Percentiles rank a stretch among this genome's conserved stretches.
phyloP scores from a whole-genome alignment of 2,797 vertebrate species.

The Pangasius sanitwongsei region DNA sequence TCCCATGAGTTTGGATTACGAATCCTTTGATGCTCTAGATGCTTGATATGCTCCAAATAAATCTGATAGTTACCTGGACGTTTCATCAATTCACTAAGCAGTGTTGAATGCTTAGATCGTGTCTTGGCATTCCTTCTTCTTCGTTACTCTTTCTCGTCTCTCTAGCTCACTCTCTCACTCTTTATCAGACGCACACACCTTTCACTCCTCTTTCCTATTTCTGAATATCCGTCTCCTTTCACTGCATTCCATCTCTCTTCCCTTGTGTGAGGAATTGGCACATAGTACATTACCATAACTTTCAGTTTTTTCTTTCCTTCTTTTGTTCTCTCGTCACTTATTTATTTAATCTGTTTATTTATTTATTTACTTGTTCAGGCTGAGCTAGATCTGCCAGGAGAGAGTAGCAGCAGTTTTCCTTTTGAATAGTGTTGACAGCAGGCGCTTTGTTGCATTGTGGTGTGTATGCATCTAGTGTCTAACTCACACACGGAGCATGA shows the following conservation, averaged over 20 bases:
- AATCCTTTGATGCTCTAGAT: constrained; percentile 8
- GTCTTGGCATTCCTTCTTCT: constrained; percentile 73
- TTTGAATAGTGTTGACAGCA: constrained; percentile 29
- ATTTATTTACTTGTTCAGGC: constrained; percentile 43
- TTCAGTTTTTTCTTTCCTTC: constrained; percentile 22
- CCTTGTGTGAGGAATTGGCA: constrained; percentile 39
- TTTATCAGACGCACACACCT: neutral
- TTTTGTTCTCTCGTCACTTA: constrained; percentile 29
- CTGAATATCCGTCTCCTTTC: constrained; percentile 7
- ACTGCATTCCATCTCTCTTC: constrained; percentile 18
- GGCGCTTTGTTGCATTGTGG: constrained; percentile 30
- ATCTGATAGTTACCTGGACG: constrained; percentile 19
- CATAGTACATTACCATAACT: constrained; percentile 43
- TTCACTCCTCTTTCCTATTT: constrained; percentile 18
- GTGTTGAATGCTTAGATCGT: constrained; percentile 14
- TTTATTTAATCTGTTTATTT: constrained; percentile 45
- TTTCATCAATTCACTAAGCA: constrained; percentile 24
- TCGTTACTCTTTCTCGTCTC: constrained; percentile 36
- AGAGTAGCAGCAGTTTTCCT: constrained; percentile 24
- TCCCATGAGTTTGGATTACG: neutral
- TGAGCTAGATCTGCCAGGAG: constrained; percentile 47
- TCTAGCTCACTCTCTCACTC: constrained; percentile 11
- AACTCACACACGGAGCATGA: neutral
- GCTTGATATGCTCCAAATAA: constrained; percentile 35
- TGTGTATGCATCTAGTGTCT: constrained; percentile 13